phyloP scores from a whole-genome alignment of 2,888 invertebrate species.

The Myopa testacea region DNA sequence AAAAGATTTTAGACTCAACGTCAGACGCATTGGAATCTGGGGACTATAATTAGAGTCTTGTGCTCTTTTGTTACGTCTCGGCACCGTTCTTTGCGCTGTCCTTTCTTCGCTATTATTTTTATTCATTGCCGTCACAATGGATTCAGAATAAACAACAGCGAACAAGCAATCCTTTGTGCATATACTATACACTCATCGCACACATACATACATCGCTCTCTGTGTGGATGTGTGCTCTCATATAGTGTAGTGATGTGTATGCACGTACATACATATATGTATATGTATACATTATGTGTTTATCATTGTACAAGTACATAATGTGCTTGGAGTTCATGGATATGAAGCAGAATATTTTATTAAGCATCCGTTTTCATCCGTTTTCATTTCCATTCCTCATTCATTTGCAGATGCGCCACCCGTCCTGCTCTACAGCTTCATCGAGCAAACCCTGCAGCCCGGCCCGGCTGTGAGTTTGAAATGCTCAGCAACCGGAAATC shows the following conservation, averaged over 20 bases:
- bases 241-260: background rate
- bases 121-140: conserved; percentile 22
- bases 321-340: background rate
- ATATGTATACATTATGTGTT: background rate
- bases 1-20: no score
- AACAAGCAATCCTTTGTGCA: conserved; percentile 18
- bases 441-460: conserved; percentile 82
- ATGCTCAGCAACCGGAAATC: conserved; percentile 83
- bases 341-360: conserved; percentile 22
- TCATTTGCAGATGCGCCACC: conserved; percentile 78
- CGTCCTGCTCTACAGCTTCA: conserved; percentile 80
- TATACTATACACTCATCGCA: background rate
- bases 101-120: conserved; percentile 24
- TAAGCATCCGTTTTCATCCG: conserved; percentile 31
- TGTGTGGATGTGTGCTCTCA: background rate
- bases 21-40: background rate
- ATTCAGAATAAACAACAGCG: background rate
- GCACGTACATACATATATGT: background rate
- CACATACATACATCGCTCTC: conserved; percentile 5
- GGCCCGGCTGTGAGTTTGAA: conserved; percentile 83
- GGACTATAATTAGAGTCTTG: conserved; percentile 16
- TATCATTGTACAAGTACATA: background rate
- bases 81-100: background rate
- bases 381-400: conserved; percentile 30
- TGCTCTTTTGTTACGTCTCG: conserved; percentile 6